Evolutionary conservation across 2,888 invertebrate species (phyloP).

Genomic region (Trachelus troglodyta): DNA sequence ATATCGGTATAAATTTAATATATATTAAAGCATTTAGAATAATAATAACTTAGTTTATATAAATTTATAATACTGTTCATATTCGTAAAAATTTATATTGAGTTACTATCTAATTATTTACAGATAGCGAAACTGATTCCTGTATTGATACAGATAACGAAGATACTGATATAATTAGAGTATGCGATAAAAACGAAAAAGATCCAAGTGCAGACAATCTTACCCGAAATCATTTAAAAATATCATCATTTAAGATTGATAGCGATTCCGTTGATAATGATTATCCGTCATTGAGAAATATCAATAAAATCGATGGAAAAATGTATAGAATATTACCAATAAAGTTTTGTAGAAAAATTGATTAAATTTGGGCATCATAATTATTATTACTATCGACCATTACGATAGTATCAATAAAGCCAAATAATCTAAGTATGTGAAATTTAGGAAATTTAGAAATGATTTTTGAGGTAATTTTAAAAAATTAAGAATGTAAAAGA

Average conservation of each 20-base stretch:
- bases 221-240: not conserved
- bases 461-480: too few relatives aligned
- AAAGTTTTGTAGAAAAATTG: not conserved
- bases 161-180: not conserved
- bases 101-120: too few relatives aligned
- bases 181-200: not conserved
- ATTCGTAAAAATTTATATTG: too few relatives aligned
- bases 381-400: too few relatives aligned
- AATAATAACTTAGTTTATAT: not conserved
- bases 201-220: not conserved
- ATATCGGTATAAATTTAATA: slow-evolving; percentile 14
- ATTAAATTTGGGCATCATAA: too few relatives aligned
- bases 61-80: not conserved
- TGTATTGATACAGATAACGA: not conserved
- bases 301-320: not conserved
- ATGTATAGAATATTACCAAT: not conserved
- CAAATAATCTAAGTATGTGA: too few relatives aligned
- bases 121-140: too few relatives aligned
- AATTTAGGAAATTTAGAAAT: too few relatives aligned
- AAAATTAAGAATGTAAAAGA: too few relatives aligned
- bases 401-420: too few relatives aligned
- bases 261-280: not conserved
- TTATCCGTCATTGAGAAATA: not conserved
- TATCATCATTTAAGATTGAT: not conserved
- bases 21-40: not conserved